These are phyloP conservation scores for Drymonia ruficornis DNA, from an alignment of 2,888 invertebrate genomes.

Conservation along the genomic window DNA sequence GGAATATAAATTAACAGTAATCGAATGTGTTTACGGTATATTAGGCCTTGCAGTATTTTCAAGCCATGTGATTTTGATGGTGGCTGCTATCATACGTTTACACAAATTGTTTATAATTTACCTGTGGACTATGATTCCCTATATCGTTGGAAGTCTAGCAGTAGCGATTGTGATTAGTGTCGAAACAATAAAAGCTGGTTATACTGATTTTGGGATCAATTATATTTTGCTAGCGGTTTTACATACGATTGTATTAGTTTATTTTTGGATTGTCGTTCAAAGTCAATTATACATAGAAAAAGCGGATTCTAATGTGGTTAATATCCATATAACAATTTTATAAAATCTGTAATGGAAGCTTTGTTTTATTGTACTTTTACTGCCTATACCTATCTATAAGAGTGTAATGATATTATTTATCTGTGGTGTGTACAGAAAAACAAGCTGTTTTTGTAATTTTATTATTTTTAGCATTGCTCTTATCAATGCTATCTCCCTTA, in stretches of 20 bases:
- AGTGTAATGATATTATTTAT: too few species aligned
- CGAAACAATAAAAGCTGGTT: constrained; percentile 25
- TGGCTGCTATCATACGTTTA: constrained; percentile 24
- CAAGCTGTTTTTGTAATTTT: too few species aligned
- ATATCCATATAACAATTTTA: constrained; percentile 43
- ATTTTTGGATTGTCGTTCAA: constrained; percentile 51
- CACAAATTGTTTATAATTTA: constrained; percentile 32
- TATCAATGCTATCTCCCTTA: too few species aligned
- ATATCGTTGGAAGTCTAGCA: constrained; percentile 32
- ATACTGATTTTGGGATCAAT: constrained; percentile 29
- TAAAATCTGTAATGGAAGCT: constrained; percentile 12
- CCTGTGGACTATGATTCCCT: constrained; percentile 35
- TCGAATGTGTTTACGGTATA: constrained; percentile 31
- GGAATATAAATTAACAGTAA: constrained; percentile 18
- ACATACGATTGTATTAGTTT: constrained; percentile 34
- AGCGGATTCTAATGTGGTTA: constrained; percentile 40
- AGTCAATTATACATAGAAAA: constrained; percentile 36
- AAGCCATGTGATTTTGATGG: constrained; percentile 35
- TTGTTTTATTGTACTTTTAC: background rate
- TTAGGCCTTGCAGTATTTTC: constrained; percentile 33
- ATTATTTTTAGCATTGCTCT: too few species aligned
- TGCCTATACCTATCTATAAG: background rate
- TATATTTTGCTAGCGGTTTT: constrained; percentile 30
- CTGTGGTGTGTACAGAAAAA: too few species aligned
- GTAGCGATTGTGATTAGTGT: constrained; percentile 33